Evolutionary conservation across 2,888 invertebrate genomes (phyloP).

Genomic region (Cerastoderma edule): DNA sequence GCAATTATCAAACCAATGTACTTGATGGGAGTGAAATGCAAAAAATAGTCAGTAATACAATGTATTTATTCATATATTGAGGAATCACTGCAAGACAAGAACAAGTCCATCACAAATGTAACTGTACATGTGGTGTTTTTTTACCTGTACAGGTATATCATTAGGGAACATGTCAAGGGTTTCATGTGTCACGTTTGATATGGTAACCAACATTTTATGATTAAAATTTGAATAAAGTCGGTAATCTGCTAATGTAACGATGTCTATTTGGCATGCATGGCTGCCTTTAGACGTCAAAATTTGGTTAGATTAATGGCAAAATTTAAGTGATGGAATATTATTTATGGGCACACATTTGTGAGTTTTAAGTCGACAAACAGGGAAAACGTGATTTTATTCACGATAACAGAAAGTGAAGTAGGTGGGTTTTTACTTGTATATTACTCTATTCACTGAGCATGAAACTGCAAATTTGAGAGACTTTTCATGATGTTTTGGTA

Average conservation of each 20-base stretch:
- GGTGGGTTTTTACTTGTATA: neutral
- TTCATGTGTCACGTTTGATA: too few relatives aligned
- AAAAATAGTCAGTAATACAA: too few relatives aligned
- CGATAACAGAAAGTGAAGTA: slow-evolving; percentile 10
- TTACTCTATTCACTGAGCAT: slow-evolving; percentile 23
- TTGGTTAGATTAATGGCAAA: slow-evolving; percentile 9
- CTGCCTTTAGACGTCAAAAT: neutral
- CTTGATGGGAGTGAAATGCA: too few relatives aligned
- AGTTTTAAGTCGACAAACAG: neutral
- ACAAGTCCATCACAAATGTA: too few relatives aligned
- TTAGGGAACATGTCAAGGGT: too few relatives aligned
- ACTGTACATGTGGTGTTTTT: too few relatives aligned
- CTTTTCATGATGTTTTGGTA: too few relatives aligned
- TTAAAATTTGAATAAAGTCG: neutral
- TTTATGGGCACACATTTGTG: slow-evolving; percentile 9
- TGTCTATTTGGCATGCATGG: slow-evolving; percentile 22
- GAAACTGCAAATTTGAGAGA: too few relatives aligned
- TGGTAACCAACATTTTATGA: slow-evolving; percentile 7
- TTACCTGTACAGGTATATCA: too few relatives aligned
- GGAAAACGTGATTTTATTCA: neutral
- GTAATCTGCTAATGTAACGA: slow-evolving; percentile 12
- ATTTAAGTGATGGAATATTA: slow-evolving; percentile 4
- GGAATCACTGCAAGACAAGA: too few relatives aligned
- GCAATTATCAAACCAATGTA: too few relatives aligned
- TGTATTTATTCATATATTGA: too few relatives aligned